Evolutionary conservation across 2,113 vertebrate species (phyloP).

Genomic region (Spilogale gracilis): DNA sequence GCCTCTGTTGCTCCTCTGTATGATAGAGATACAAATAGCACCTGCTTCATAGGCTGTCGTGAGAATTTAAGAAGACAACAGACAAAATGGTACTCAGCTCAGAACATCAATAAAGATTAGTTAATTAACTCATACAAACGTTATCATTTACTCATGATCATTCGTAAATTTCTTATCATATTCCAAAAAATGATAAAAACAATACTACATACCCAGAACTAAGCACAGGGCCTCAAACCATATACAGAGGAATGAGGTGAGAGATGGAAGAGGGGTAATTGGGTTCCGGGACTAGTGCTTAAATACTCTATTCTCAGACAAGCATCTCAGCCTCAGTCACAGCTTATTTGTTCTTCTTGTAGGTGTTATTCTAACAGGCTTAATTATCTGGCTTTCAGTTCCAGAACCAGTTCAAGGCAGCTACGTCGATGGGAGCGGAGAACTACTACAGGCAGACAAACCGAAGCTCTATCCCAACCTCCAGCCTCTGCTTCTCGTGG

Average conservation of each 20-base stretch:
- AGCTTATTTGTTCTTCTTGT: not conserved
- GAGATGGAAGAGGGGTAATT: not conserved
- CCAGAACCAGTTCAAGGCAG: conserved; percentile 57
- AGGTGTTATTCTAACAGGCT: conserved; percentile 30
- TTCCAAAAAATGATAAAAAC: not conserved
- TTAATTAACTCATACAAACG: not conserved
- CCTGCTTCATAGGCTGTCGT: not conserved
- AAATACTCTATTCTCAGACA: not conserved
- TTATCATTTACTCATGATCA: not conserved
- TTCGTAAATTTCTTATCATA: not conserved
- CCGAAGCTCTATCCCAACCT: fast-evolving
- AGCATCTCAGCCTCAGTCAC: not conserved
- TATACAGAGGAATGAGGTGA: not conserved
- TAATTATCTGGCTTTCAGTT: conserved; percentile 62
- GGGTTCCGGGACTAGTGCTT: not conserved
- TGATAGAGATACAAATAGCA: not conserved
- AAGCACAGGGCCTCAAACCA: not conserved
- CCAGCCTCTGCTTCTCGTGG: not conserved
- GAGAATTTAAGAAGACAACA: not conserved
- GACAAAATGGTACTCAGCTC: not conserved
- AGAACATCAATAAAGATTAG: not conserved
- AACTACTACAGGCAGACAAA: not conserved
- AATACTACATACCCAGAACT: not conserved
- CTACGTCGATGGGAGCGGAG: conserved; percentile 16
- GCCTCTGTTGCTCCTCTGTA: not conserved